These are phyloP conservation scores for Callyntrura sp. DNA, from an alignment of 2,888 invertebrate species.

Conservation along the genomic window DNA sequence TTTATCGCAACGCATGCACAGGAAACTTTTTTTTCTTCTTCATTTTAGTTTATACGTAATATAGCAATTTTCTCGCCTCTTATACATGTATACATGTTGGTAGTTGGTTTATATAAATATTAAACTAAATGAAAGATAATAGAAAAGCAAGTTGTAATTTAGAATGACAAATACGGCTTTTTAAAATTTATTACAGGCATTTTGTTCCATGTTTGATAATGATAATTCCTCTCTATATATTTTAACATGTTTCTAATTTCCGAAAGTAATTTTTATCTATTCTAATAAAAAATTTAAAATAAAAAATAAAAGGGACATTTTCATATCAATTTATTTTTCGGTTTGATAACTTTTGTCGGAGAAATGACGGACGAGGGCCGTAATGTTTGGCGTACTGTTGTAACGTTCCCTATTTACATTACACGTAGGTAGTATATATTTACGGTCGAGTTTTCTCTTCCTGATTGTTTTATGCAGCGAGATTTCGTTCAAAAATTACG, in stretches of 20 bases:
- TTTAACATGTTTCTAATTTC: too few species aligned
- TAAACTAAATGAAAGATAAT: too few species aligned
- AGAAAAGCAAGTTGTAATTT: too few species aligned
- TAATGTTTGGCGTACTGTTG: too few species aligned
- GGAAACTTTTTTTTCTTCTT: background rate
- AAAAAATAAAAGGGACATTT: background rate
- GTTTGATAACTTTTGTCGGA: background rate
- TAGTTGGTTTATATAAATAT: too few species aligned
- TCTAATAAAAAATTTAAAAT: background rate
- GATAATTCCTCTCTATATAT: constrained; percentile 20
- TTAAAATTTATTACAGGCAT: background rate
- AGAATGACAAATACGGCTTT: constrained; percentile 41
- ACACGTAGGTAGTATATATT: constrained; percentile 36
- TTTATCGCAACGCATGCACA: background rate
- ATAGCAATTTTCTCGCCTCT: background rate
- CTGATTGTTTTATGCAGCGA: too few species aligned
- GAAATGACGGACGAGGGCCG: background rate
- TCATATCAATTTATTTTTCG: background rate
- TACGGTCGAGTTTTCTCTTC: too few species aligned
- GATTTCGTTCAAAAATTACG: background rate
- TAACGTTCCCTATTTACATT: background rate
- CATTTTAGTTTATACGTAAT: background rate
- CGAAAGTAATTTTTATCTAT: too few species aligned
- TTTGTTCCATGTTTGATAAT: constrained; percentile 17
- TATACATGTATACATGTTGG: too few species aligned